A percentile compares a stretch with the other conserved stretches of the same genome.
phyloP scores from a whole-genome alignment of 2,113 vertebrate species.

The Prunella fulvescens region DNA sequence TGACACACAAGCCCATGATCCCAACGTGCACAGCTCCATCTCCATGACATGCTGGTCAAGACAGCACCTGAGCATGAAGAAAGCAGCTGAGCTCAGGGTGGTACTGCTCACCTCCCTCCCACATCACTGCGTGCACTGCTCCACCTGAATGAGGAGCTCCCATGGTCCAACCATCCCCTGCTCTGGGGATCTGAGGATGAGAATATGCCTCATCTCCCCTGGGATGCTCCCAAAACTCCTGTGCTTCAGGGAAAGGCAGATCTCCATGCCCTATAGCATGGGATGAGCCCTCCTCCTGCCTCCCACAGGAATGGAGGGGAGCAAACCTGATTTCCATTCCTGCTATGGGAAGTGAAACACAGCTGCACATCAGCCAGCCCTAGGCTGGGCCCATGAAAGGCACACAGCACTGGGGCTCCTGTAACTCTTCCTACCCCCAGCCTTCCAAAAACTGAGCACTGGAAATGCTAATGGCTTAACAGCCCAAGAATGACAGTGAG shows the following conservation, averaged over 20 bases:
- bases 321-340: not conserved
- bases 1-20: not conserved
- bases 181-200: accelerated
- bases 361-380: not conserved
- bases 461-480: not conserved
- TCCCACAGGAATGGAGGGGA: not conserved
- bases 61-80: not conserved
- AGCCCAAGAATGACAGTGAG: not conserved
- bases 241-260: not conserved
- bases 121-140: accelerated
- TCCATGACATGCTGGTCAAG: accelerated
- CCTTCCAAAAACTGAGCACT: not conserved
- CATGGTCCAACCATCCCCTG: accelerated
- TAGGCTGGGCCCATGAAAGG: not conserved
- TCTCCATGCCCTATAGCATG: not conserved
- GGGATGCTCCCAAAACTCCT: not conserved
- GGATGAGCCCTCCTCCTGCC: not conserved
- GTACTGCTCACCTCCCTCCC: not conserved
- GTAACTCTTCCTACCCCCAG: not conserved
- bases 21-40: not conserved
- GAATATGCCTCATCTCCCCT: not conserved
- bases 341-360: not conserved
- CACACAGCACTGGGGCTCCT: not conserved
- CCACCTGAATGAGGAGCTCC: not conserved
- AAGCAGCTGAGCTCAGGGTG: not conserved